phyloP scores from a whole-genome alignment of 2,888 invertebrate genomes.

The Drosophila suboccidentalis region DNA sequence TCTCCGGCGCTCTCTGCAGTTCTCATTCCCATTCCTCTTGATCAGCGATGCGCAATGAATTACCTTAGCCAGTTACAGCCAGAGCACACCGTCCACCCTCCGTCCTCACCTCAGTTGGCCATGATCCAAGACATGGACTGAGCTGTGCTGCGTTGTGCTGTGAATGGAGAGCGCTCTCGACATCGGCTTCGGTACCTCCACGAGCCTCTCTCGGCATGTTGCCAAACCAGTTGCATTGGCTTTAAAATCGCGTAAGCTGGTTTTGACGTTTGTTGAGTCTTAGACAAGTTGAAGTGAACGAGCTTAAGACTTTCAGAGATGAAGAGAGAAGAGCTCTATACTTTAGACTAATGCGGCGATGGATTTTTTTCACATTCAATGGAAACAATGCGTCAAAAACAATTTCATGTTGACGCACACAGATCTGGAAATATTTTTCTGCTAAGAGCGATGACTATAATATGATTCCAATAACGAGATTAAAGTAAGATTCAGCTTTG shows the following conservation, averaged over 20 bases:
- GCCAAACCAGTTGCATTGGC: slow-evolving; percentile 64
- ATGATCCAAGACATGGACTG: slow-evolving; percentile 26
- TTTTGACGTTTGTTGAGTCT: slow-evolving; percentile 6
- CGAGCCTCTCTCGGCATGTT: slow-evolving; percentile 52
- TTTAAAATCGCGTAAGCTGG: slow-evolving; percentile 44
- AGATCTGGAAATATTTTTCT: not conserved
- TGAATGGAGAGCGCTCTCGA: slow-evolving; percentile 22
- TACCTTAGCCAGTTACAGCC: slow-evolving; percentile 31
- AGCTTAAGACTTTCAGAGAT: not conserved
- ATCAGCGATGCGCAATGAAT: slow-evolving; percentile 57
- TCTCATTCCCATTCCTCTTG: slow-evolving; percentile 16
- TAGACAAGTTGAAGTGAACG: slow-evolving; percentile 1
- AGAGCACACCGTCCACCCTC: not conserved
- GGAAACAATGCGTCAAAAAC: not conserved
- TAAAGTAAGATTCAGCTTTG: not conserved
- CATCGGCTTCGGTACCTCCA: slow-evolving; percentile 27
- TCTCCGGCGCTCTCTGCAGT: slow-evolving; percentile 33
- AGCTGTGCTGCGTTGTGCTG: not conserved
- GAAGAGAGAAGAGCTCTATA: slow-evolving; percentile 1
- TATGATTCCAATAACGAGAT: not conserved
- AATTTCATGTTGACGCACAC: not conserved
- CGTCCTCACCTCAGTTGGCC: not conserved
- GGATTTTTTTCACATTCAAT: not conserved
- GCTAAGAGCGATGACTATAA: not conserved
- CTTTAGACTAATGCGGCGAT: not conserved